These are phyloP conservation scores for Drosophila mauritiana DNA, from an alignment of 1,140 invertebrate species.

Conservation along the genomic window DNA sequence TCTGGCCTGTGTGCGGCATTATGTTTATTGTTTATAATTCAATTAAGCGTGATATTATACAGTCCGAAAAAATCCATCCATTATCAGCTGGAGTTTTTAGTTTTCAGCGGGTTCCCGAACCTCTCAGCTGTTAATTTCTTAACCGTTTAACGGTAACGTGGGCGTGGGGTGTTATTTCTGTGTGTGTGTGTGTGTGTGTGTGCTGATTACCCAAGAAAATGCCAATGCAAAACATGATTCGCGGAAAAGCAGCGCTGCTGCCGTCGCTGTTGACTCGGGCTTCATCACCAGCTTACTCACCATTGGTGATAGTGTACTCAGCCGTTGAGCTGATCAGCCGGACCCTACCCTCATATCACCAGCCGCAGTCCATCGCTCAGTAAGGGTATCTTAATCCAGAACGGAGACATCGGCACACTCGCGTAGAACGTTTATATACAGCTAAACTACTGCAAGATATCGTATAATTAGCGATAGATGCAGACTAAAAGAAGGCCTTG, in stretches of 20 bases:
- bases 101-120: constrained; percentile 13
- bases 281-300: constrained; percentile 40
- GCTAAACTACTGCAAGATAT: not conserved
- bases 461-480: not conserved
- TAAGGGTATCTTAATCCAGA: constrained; percentile 3
- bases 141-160: constrained; percentile 48
- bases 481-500: not conserved
- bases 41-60: constrained; percentile 73
- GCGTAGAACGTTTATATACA: not conserved
- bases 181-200: constrained; percentile 18
- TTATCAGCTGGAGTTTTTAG: constrained; percentile 1
- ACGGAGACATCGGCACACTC: not conserved
- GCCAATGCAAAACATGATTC: constrained; percentile 68
- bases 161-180: constrained; percentile 48
- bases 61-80: constrained; percentile 27
- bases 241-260: constrained; percentile 57
- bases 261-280: constrained; percentile 6
- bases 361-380: constrained; percentile 16
- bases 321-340: constrained; percentile 19
- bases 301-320: constrained; percentile 9
- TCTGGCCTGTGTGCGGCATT: constrained; percentile 44
- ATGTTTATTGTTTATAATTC: constrained; percentile 81
- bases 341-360: constrained; percentile 25
- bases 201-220: constrained; percentile 71
- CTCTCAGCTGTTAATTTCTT: constrained; percentile 37